These are phyloP conservation scores for Cryptotis parvus DNA, from an alignment of 2,113 vertebrate species.

Conservation along the genomic window DNA sequence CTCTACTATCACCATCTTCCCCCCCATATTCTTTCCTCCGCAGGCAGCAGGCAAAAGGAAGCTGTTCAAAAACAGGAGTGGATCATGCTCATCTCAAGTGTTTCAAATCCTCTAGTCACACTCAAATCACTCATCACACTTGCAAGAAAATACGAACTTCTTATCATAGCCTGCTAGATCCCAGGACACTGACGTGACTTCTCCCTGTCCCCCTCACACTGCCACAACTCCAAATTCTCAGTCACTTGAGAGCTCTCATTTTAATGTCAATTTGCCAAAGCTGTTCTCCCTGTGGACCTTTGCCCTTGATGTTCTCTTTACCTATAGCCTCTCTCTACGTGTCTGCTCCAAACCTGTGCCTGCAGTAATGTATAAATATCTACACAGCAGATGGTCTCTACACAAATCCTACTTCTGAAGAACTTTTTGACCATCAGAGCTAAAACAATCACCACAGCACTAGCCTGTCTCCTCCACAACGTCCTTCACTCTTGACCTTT, in stretches of 20 bases:
- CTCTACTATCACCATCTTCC: not conserved
- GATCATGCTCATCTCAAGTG: too few species aligned
- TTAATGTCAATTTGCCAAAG: not conserved
- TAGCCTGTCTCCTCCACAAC: not conserved
- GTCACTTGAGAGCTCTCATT: not conserved
- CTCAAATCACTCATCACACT: too few species aligned
- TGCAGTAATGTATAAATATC: too few species aligned
- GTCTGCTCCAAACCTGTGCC: not conserved
- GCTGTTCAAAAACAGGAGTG: too few species aligned
- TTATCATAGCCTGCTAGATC: too few species aligned
- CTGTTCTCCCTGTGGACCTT: not conserved
- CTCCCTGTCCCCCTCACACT: too few species aligned
- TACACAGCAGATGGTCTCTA: not conserved
- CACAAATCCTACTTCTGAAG: not conserved
- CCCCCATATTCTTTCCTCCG: not conserved
- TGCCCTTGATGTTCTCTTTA: not conserved
- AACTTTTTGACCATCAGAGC: not conserved
- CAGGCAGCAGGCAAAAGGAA: too few species aligned
- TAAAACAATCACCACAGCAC: not conserved
- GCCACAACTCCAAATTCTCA: too few species aligned
- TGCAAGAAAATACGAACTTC: too few species aligned
- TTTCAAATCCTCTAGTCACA: too few species aligned
- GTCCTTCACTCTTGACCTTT: not conserved
- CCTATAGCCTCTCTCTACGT: not conserved
- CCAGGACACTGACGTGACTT: too few species aligned